Evolutionary conservation across 2,888 invertebrate genomes (phyloP).

Genomic region (Chymomyza procnemis): DNA sequence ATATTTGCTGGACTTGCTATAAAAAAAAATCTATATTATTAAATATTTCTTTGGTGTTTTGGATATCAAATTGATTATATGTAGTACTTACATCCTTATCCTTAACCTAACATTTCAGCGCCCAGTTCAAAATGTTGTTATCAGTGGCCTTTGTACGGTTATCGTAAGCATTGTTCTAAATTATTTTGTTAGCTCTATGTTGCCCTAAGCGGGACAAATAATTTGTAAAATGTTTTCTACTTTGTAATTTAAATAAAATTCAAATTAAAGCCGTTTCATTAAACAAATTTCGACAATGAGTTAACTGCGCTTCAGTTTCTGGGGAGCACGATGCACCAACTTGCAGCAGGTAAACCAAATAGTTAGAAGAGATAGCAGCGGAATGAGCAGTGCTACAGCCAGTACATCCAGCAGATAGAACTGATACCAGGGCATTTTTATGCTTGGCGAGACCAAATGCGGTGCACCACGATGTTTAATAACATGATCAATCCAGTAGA

Average conservation of each 20-base stretch:
- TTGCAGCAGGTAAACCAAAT: conserved; percentile 18
- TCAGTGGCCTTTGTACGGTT: conserved; percentile 58
- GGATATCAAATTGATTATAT: conserved; percentile 13
- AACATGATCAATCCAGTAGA: conserved; percentile 78
- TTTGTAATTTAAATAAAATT: neutral
- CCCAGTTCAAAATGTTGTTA: conserved; percentile 51
- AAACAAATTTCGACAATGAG: conserved; percentile 3
- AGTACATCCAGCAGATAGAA: conserved; percentile 74
- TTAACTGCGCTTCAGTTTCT: conserved; percentile 18
- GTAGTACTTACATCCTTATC: conserved; percentile 26
- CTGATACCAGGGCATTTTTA: conserved; percentile 73
- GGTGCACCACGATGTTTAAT: conserved; percentile 75
- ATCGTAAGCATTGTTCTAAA: conserved; percentile 64
- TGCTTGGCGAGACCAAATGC: conserved; percentile 69
- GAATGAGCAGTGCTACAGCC: conserved; percentile 27
- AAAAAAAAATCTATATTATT: conserved; percentile 11
- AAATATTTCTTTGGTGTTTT: conserved; percentile 3
- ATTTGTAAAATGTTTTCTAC: conserved; percentile 23
- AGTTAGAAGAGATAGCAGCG: conserved; percentile 22
- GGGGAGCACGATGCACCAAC: no score
- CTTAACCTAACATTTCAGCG: conserved; percentile 59
- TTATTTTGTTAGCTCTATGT: conserved; percentile 59
- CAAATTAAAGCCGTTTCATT: neutral
- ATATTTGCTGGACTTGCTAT: conserved; percentile 27
- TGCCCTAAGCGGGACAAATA: conserved; percentile 50